Evolutionary conservation across 2,888 invertebrate species (phyloP).

Genomic region (Cantharis nigra): DNA sequence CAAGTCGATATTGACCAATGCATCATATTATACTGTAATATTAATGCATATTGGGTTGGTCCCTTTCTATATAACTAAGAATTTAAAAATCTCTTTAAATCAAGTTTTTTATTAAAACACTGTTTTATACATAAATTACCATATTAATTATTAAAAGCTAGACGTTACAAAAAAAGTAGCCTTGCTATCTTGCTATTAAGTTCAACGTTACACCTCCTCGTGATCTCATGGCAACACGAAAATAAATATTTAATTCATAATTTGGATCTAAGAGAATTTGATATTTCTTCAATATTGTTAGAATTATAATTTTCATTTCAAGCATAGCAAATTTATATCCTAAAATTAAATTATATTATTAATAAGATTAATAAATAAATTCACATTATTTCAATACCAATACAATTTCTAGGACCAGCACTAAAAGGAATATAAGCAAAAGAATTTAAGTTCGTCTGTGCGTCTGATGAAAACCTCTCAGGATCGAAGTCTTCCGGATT

Average conservation of each 20-base stretch:
- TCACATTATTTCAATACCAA: slow-evolving; percentile 45
- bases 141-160: no score
- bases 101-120: no score
- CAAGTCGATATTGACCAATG: no score
- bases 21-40: no score
- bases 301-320: slow-evolving; percentile 64
- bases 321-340: slow-evolving; percentile 64
- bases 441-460: slow-evolving; percentile 58
- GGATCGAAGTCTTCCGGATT: slow-evolving; percentile 63
- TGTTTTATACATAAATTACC: not conserved
- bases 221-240: slow-evolving; percentile 62
- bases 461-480: slow-evolving; percentile 60
- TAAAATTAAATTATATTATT: slow-evolving; percentile 35
- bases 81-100: no score
- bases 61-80: no score
- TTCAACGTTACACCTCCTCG: slow-evolving; percentile 64
- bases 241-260: slow-evolving; percentile 58
- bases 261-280: slow-evolving; percentile 57
- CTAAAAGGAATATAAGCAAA: slow-evolving; percentile 65
- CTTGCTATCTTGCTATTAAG: slow-evolving; percentile 43
- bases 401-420: slow-evolving; percentile 63
- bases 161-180: no score
- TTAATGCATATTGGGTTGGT: no score
- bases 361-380: not conserved
- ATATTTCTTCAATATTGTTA: slow-evolving; percentile 59